These are phyloP conservation scores for Ichneumon xanthorius DNA, from an alignment of 2,888 invertebrate genomes.

Conservation along the genomic window DNA sequence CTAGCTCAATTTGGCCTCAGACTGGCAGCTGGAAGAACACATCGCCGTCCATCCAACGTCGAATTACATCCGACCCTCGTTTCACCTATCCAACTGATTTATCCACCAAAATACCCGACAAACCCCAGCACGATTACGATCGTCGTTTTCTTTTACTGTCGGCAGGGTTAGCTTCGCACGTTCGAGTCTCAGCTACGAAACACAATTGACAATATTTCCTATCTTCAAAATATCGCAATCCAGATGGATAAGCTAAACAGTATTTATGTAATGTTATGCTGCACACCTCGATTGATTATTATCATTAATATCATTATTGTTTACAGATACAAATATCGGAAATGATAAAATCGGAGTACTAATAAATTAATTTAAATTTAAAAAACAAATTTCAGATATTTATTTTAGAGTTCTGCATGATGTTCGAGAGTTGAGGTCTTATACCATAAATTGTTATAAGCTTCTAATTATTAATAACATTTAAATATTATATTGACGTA, in stretches of 20 bases:
- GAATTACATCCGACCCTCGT: slow-evolving; percentile 41
- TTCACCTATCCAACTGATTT: slow-evolving; percentile 15
- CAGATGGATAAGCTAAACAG: neutral
- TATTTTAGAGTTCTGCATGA: neutral
- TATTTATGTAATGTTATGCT: neutral
- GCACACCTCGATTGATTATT: neutral
- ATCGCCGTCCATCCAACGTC: slow-evolving; percentile 50
- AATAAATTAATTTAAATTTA: neutral
- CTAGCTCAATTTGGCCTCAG: neutral
- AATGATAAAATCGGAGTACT: neutral
- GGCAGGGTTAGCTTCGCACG: neutral
- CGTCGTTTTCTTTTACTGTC: neutral
- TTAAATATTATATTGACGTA: neutral
- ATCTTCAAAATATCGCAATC: neutral
- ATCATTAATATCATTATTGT: neutral
- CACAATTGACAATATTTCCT: neutral
- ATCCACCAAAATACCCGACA: slow-evolving; percentile 23
- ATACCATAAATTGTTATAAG: too few relatives aligned
- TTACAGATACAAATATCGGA: neutral
- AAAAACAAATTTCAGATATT: neutral
- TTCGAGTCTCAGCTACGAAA: neutral
- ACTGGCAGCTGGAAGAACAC: slow-evolving; percentile 11
- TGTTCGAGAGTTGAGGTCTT: neutral
- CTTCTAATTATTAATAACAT: neutral
- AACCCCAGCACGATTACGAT: neutral